Percentiles rank a stretch among this genome's conserved stretches.
These are phyloP conservation scores for Otis tarda DNA, from an alignment of 2,113 vertebrate genomes.

Conservation along the genomic window DNA sequence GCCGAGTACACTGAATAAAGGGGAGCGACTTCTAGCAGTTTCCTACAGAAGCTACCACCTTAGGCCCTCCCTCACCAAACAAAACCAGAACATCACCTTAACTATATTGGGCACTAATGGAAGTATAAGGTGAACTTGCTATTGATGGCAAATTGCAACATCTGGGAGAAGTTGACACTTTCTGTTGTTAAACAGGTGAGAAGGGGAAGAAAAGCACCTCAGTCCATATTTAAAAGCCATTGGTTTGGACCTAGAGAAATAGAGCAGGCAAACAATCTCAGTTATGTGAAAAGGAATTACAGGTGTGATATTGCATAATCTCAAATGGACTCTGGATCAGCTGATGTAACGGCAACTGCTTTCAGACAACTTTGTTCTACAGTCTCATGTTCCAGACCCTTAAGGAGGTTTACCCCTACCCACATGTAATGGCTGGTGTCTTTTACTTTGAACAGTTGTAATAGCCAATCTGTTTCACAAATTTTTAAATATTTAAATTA, in stretches of 20 bases:
- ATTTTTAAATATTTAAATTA: neutral
- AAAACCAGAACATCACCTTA: neutral
- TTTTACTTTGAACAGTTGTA: neutral
- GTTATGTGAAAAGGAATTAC: neutral
- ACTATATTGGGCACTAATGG: neutral
- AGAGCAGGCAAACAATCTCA: neutral
- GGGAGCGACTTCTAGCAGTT: too few relatives aligned
- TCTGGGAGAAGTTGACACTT: neutral
- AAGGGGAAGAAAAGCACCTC: neutral
- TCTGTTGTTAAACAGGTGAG: neutral
- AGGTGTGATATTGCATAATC: neutral
- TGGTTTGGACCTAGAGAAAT: neutral
- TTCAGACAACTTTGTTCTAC: neutral
- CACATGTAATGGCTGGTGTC: rapidly evolving
- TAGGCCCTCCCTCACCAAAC: too few relatives aligned
- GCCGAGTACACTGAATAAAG: too few relatives aligned
- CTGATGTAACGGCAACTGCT: neutral
- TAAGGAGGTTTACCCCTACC: neutral
- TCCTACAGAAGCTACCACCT: too few relatives aligned
- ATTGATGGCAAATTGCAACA: neutral
- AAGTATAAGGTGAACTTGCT: neutral
- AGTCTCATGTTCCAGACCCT: neutral
- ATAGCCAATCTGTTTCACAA: neutral
- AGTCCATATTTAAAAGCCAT: neutral
- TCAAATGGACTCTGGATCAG: neutral